Conservation (phyloP, 2,113 vertebrate species). For the Callospermophilus lateralis region DNA sequence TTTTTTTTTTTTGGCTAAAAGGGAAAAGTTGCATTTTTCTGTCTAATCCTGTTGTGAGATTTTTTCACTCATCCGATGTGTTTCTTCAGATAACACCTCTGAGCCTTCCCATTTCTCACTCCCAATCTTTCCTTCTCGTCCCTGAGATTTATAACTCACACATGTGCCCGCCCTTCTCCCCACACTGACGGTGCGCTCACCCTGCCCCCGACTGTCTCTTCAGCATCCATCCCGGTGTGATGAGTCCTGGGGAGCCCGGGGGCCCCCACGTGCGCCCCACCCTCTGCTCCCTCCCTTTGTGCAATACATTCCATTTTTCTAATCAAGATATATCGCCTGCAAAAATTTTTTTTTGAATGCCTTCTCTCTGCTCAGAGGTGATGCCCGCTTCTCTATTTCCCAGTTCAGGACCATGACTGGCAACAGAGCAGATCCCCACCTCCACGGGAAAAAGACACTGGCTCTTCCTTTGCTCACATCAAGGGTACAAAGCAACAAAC, state of each 20-base stretch:
- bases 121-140: background rate
- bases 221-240: rapidly evolving
- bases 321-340: background rate
- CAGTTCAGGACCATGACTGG: background rate
- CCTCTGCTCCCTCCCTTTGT: background rate
- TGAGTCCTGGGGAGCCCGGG: background rate
- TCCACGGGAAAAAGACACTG: background rate
- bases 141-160: background rate
- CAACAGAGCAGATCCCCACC: background rate
- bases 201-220: rapidly evolving
- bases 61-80: background rate
- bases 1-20: background rate
- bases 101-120: background rate
- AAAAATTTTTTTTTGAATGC: background rate
- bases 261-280: rapidly evolving
- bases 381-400: background rate
- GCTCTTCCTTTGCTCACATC: background rate
- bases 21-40: background rate
- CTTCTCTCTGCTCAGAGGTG: background rate
- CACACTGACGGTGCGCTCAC: background rate
- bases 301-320: background rate
- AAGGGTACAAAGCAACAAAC: background rate
- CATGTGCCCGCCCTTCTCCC: background rate
- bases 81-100: constrained; percentile 3
- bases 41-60: background rate